Percentiles rank a stretch among this genome's conserved stretches.
Conservation (phyloP, 2,888 invertebrate genomes). For the Ischnura elegans region DNA sequence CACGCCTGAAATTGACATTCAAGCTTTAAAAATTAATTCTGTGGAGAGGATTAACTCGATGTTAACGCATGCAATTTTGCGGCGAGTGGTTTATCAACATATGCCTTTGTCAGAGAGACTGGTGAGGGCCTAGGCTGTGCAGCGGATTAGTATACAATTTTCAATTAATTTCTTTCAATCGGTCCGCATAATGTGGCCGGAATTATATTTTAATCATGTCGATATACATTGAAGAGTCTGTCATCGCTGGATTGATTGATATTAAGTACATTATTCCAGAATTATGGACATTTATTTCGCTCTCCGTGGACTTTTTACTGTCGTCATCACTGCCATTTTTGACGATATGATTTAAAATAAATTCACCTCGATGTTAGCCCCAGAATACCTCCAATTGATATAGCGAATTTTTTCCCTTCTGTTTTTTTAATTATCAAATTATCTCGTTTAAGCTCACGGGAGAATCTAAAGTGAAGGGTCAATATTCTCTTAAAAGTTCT, state of each 20-base stretch:
- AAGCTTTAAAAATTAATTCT: not conserved
- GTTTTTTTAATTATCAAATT: too few relatives aligned
- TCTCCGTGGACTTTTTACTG: not conserved
- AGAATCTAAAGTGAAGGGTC: too few relatives aligned
- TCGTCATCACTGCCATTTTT: not conserved
- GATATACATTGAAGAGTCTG: not conserved
- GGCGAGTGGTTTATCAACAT: not conserved
- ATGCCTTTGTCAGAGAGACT: not conserved
- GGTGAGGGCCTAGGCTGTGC: not conserved
- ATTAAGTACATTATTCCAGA: not conserved
- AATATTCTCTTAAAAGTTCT: too few relatives aligned
- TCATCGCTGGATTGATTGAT: not conserved
- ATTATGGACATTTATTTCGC: not conserved
- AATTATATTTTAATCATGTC: not conserved
- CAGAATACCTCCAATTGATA: not conserved
- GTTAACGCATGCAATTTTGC: not conserved
- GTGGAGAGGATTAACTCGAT: not conserved
- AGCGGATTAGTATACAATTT: not conserved
- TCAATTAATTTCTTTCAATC: conserved; percentile 16
- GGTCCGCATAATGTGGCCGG: not conserved
- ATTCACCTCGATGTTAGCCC: not conserved
- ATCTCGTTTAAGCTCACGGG: too few relatives aligned
- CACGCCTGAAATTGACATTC: not conserved
- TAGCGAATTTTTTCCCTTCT: not conserved
- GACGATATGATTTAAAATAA: not conserved